Evolutionary conservation across 2,888 invertebrate species (phyloP).

Genomic region (Acanthacorydalis orientalis): DNA sequence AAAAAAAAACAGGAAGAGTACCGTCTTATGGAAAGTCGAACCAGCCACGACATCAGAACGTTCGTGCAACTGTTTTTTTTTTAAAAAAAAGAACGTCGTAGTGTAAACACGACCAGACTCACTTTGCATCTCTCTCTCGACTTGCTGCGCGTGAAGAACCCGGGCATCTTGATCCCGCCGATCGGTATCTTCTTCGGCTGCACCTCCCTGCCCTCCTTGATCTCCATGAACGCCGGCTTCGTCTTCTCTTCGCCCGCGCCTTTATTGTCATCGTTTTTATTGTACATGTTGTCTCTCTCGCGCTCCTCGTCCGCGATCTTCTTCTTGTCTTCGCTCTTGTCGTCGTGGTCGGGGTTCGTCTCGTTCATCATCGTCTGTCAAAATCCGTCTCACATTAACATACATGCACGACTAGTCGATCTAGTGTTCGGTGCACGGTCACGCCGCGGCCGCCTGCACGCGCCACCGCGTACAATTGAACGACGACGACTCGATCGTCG

Average conservation of each 20-base stretch:
- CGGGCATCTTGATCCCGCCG: constrained; percentile 77
- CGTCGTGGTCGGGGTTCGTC: constrained; percentile 15
- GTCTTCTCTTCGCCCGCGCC: constrained; percentile 30
- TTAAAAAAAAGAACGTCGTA: no score
- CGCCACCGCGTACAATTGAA: no score
- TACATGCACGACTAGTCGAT: no score
- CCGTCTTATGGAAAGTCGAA: no score
- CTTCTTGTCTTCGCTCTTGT: constrained; percentile 43
- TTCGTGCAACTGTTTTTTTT: no score
- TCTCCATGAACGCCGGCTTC: constrained; percentile 35
- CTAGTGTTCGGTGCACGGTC: no score
- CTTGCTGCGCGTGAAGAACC: constrained; percentile 63
- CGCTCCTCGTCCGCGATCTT: constrained; percentile 48
- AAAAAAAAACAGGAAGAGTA: no score
- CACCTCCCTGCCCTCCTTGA: constrained; percentile 54
- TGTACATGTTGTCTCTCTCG: constrained; percentile 36
- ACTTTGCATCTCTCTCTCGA: constrained; percentile 60
- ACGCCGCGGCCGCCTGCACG: no score
- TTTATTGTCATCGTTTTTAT: constrained; percentile 23
- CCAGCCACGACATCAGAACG: no score
- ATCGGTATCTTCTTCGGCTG: constrained; percentile 72
- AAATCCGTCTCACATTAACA: no score
- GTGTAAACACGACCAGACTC: constrained; percentile 14
- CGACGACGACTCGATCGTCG: no score
- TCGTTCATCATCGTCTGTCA: constrained; percentile 20